These are phyloP conservation scores for Mythimna ferrago DNA, from an alignment of 2,888 invertebrate species.

Conservation along the genomic window DNA sequence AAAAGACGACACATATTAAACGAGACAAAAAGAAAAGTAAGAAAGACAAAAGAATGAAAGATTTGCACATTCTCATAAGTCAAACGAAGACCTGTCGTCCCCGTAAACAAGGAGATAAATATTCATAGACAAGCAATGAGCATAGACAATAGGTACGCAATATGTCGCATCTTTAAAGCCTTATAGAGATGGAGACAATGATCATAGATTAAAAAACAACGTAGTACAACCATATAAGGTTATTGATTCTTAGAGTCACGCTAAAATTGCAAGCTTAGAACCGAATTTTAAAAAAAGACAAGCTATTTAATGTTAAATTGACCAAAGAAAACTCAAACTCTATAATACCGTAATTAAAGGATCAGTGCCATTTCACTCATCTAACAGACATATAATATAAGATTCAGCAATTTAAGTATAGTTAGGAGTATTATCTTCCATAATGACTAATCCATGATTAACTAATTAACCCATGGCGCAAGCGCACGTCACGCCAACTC, in stretches of 20 bases:
- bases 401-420: too few species aligned
- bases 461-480: too few species aligned
- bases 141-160: conserved; percentile 41
- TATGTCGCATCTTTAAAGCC: conserved; percentile 40
- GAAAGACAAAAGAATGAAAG: neutral
- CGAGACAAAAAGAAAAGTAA: conserved; percentile 2
- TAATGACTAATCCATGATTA: too few species aligned
- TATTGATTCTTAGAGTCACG: too few species aligned
- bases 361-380: too few species aligned
- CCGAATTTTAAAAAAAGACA: neutral
- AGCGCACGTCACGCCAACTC: too few species aligned
- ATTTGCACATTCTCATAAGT: neutral
- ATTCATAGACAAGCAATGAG: conserved; percentile 34
- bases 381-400: too few species aligned
- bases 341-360: neutral
- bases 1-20: conserved; percentile 15
- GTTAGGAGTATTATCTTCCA: too few species aligned
- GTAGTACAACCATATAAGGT: too few species aligned
- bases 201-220: conserved; percentile 16
- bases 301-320: neutral
- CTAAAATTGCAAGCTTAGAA: too few species aligned
- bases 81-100: neutral
- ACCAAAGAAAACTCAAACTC: neutral
- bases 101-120: conserved; percentile 39
- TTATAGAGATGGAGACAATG: conserved; percentile 6